phyloP scores from a whole-genome alignment of 64 coral and sea anemone species.

The Stichodactyla mertensii region DNA sequence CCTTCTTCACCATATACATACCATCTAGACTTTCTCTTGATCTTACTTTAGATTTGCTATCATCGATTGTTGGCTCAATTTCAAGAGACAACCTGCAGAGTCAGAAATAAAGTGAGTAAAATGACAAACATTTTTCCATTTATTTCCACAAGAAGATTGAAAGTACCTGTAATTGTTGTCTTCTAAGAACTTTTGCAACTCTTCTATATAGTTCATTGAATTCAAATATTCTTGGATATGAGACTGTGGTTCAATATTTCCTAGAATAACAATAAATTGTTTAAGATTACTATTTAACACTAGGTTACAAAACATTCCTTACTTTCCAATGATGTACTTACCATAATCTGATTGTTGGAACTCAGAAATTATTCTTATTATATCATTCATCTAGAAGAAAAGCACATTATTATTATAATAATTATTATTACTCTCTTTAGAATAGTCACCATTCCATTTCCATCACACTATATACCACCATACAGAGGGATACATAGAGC shows the following conservation, averaged over 20 bases:
- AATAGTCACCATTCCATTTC: no score
- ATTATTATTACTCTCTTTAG: neutral
- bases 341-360: conserved; percentile 94
- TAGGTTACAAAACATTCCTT: no score
- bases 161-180: conserved; percentile 96
- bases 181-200: conserved; percentile 96
- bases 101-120: neutral
- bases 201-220: conserved; percentile 98
- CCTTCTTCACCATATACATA: neutral
- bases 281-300: no score
- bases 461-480: no score
- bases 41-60: conserved; percentile 18
- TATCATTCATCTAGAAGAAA: conserved; percentile 79
- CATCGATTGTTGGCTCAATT: conserved; percentile 23
- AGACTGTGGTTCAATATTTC: conserved; percentile 63
- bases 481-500: no score
- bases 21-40: conserved; percentile 83
- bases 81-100: conserved; percentile 37
- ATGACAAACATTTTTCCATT: no score
- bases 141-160: neutral
- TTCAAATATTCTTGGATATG: conserved; percentile 83
- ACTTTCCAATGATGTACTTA: conserved; percentile 1
- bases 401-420: neutral
- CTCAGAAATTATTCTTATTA: conserved; percentile 88
- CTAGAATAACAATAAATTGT: conserved; percentile 8